These are phyloP conservation scores for Leucania comma DNA, from an alignment of 2,888 invertebrate genomes.

Conservation along the genomic window DNA sequence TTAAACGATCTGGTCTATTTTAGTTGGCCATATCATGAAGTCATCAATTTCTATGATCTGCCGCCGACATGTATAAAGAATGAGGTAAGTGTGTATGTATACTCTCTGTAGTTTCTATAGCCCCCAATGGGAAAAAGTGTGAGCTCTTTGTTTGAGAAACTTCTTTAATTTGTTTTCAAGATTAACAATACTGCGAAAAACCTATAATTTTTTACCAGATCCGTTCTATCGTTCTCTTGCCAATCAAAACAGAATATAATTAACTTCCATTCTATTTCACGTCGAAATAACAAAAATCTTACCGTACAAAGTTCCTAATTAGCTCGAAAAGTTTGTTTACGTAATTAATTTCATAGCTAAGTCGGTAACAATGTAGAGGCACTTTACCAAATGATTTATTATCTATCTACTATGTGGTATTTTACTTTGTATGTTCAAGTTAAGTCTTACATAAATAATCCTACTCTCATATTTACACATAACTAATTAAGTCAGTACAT, in stretches of 20 bases:
- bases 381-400: constrained; percentile 39
- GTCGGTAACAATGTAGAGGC: constrained; percentile 51
- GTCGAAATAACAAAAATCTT: constrained; percentile 47
- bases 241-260: constrained; percentile 9
- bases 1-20: too few relatives aligned
- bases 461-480: constrained; percentile 12
- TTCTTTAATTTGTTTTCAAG: too few relatives aligned
- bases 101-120: background rate
- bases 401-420: constrained; percentile 25
- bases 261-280: constrained; percentile 10
- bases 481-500: constrained; percentile 39
- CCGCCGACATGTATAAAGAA: too few relatives aligned
- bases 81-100: too few relatives aligned
- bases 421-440: constrained; percentile 1
- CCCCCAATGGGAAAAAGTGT: background rate
- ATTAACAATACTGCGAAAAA: too few relatives aligned
- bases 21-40: too few relatives aligned
- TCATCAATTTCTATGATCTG: too few relatives aligned
- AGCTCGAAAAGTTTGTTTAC: constrained; percentile 53
- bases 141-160: too few relatives aligned
- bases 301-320: constrained; percentile 43
- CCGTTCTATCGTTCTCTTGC: background rate
- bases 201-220: too few relatives aligned
- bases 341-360: constrained; percentile 62
- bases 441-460: constrained; percentile 12